Evolutionary conservation across 2,797 vertebrate genomes (phyloP), one percentile per base, ranked within the genome.

Genomic region (Morus bassanus): DNA sequence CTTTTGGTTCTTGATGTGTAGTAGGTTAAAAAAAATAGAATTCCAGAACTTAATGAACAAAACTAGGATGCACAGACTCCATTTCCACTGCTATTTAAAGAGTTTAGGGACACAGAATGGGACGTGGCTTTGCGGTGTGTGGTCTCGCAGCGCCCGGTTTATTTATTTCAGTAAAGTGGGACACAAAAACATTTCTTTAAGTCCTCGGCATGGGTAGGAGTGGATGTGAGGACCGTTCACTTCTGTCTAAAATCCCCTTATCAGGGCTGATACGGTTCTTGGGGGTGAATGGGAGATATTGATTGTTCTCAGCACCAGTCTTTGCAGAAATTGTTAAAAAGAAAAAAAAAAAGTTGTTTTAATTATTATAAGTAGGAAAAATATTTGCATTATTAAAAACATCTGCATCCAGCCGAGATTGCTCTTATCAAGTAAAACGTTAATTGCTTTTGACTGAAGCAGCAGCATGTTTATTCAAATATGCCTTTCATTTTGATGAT

Each of bases 371-470:
- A 96, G 90, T 43, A 86, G 88, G 85, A 46, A 75, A 93, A 96
- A 91, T 85, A 80, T 85, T 92, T 91, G 75, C 89, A 41, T 96
- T 89, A 97, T 97, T 97, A 68, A 86, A 97, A 97, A 88, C 98
- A 98, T 96, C 77, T 98, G 97, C 74, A 77, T 74, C 70, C 91
- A 94, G 76, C 96, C 5, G 76, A 59, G 94, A 78, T 90, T 88
- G 92, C 93, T 88, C 94, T 96, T 97, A 96, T 95, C 97, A 85
- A 96, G 93, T 68, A 85, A 56, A 80, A 76, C 2, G 4, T 70
- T 96, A 96, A 97, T 95, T 95, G 86, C 88, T 89, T 92, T 74
- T 96, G 97, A 97, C 92, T 96, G 94, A 91, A 85, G 8, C 73
- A 54, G 84, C 35, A 69, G 94, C 67, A 30, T 94, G 94, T 95